Conservation (phyloP, 2,113 vertebrate species). For the Otis tarda region DNA sequence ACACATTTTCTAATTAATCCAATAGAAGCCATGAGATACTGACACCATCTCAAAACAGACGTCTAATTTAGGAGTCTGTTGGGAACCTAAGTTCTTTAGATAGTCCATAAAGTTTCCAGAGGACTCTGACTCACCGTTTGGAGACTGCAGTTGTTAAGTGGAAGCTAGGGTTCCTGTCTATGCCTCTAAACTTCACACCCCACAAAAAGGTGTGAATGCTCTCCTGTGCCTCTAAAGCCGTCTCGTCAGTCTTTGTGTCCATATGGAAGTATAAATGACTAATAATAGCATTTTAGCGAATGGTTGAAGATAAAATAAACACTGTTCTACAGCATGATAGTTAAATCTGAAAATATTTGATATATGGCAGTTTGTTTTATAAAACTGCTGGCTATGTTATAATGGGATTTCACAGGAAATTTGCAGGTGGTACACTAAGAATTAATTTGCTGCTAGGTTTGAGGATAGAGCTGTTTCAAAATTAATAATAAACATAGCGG, state of each 20-base stretch:
- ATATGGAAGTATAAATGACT: background rate
- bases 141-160: background rate
- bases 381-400: background rate
- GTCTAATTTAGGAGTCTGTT: background rate
- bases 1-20: conserved; percentile 18
- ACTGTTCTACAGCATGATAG: background rate
- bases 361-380: background rate
- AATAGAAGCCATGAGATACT: background rate
- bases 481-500: background rate
- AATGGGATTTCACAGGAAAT: background rate
- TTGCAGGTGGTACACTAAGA: background rate
- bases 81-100: background rate
- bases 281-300: background rate
- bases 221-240: background rate
- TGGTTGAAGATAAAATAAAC: background rate
- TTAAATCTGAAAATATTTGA: background rate
- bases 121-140: background rate
- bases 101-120: conserved; percentile 5
- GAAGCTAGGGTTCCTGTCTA: background rate
- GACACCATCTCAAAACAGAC: background rate
- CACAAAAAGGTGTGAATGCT: background rate
- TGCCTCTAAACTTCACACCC: background rate
- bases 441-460: background rate
- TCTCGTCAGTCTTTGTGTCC: background rate
- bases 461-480: background rate